Evolutionary conservation across 2,113 vertebrate species (phyloP), one percentile per base, ranked within the genome.

Genomic region (Willisornis vidua): DNA sequence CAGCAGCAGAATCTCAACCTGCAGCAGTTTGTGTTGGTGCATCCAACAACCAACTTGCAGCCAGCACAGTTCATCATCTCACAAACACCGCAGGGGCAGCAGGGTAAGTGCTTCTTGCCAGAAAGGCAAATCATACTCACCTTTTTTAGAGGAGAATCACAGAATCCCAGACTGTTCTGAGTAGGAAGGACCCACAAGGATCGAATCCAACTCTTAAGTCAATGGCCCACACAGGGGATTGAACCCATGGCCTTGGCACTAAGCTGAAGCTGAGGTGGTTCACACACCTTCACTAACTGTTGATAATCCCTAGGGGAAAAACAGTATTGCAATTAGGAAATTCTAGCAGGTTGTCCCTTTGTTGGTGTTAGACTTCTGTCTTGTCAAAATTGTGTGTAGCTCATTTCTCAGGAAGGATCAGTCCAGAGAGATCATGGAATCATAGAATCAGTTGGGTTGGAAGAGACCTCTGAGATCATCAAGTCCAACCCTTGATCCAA

Each of bases 31-130:
- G 99, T 99, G 95, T 97, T 99, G 98, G 98, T 99, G 96, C 99
- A 99, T 97, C 99, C 99, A 17, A 98, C 99, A 91, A 98, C 99
- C 90, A 99, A 97, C 97, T 97, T 99, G 98, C 99, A 99, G 94
- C 98, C 99, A 74, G 97, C 99, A 89, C 99, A 99, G 98, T 99
- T 99, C 94, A 99, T 99, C 98, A 99, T 99, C 99, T 99, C 99
- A 94, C 99, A 99, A 98, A 98, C 99, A 72, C 98, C 99, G 85
- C 99, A 99, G 98, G 98, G 98, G 97, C 99, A 99, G 97, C 99
- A 99, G 98, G 98, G 99, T 99, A 93, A 98, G 98, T 90, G 17
- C 68, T 52, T 51, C 68, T 78, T 95, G 88, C 87, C 55, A 25
- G 49, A 52, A 77, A 81, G 80, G 10, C 48, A 83, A 80, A 46